Conservation (phyloP, 2,113 vertebrate genomes). For the Lathamus discolor region DNA sequence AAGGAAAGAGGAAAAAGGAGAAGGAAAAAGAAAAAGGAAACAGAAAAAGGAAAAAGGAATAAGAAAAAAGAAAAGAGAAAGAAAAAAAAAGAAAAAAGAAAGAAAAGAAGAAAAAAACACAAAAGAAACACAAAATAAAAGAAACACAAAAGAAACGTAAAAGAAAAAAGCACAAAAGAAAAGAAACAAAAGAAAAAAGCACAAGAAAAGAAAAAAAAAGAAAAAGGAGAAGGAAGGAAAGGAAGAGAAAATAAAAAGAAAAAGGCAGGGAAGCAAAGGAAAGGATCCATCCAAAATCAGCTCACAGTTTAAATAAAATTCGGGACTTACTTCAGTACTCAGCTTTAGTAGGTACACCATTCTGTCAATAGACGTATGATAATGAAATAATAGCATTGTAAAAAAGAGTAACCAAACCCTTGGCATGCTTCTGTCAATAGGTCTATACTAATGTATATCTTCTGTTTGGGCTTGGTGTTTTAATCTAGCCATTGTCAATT, state of each 20-base stretch:
- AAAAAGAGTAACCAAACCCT: neutral
- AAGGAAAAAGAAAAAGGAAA: too few relatives aligned
- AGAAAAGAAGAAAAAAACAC: too few relatives aligned
- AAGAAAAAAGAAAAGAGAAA: too few relatives aligned
- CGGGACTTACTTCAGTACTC: neutral
- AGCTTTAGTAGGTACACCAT: neutral
- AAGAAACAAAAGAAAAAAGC: too few relatives aligned
- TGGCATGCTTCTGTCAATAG: neutral
- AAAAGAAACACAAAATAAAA: too few relatives aligned
- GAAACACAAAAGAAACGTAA: too few relatives aligned
- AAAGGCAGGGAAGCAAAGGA: neutral
- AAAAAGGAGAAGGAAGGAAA: neutral
- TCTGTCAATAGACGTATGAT: neutral
- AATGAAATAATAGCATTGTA: neutral
- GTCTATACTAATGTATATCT: neutral
- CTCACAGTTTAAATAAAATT: neutral
- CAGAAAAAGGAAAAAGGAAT: too few relatives aligned
- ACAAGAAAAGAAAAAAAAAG: too few relatives aligned
- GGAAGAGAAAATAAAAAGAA: too few relatives aligned
- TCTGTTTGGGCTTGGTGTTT: neutral
- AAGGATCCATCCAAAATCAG: neutral
- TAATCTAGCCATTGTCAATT: conserved; percentile 39
- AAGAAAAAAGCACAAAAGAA: too few relatives aligned
- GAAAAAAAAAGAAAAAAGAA: too few relatives aligned
- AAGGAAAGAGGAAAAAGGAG: too few relatives aligned